Percentiles rank a stretch among this genome's conserved stretches.
These are phyloP conservation scores for cat (Felis catus) DNA, from an alignment of 2,113 vertebrate genomes.

Conservation along the genomic window DNA sequence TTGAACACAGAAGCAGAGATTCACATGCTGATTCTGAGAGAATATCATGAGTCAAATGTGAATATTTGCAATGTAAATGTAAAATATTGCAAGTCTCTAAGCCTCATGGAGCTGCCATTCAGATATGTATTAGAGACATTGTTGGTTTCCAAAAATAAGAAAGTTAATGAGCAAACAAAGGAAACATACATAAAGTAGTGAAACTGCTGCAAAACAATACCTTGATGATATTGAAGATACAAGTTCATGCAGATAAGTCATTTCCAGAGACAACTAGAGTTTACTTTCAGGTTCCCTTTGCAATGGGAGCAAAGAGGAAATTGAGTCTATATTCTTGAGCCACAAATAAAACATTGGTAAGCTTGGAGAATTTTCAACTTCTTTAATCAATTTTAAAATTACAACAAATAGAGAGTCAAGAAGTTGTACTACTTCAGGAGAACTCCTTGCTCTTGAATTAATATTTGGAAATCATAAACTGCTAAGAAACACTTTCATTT, in stretches of 20 bases:
- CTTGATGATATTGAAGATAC: background rate
- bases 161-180: background rate
- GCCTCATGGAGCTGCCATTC: background rate
- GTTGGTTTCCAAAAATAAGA: background rate
- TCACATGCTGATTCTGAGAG: background rate
- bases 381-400: conserved; percentile 88
- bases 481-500: conserved; percentile 82
- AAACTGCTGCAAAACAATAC: background rate
- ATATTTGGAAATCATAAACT: conserved; percentile 83
- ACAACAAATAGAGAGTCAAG: conserved; percentile 90
- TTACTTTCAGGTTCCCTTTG: conserved; percentile 91
- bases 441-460: conserved; percentile 89
- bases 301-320: conserved; percentile 86
- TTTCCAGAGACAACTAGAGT: conserved; percentile 87
- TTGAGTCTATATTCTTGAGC: conserved; percentile 90
- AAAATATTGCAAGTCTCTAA: background rate
- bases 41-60: background rate
- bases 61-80: background rate
- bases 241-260: background rate
- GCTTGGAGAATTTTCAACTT: conserved; percentile 89
- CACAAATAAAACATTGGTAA: conserved; percentile 92
- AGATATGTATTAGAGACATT: background rate
- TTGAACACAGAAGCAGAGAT: background rate
- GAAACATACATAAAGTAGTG: background rate
- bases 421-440: conserved; percentile 88